These are phyloP conservation scores for Rhinolophus ferrumequinum DNA, from an alignment of 2,113 vertebrate species.

Conservation along the genomic window DNA sequence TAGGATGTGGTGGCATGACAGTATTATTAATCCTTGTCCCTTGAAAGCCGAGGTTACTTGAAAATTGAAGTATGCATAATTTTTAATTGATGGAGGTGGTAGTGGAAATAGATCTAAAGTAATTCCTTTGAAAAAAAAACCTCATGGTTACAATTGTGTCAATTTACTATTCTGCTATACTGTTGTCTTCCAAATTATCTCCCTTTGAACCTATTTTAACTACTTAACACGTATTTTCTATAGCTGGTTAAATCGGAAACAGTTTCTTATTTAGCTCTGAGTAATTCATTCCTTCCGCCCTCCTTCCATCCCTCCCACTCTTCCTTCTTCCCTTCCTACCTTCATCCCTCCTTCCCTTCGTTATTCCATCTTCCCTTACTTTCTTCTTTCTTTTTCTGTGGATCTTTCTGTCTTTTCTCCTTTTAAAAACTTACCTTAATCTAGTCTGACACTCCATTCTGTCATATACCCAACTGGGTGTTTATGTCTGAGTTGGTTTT, in stretches of 20 bases:
- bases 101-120: slow-evolving; percentile 30
- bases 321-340: not conserved
- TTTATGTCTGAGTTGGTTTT: not conserved
- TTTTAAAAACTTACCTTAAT: not conserved
- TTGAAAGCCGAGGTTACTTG: slow-evolving; percentile 16
- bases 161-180: not conserved
- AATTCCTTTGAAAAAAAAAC: slow-evolving; percentile 1
- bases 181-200: not conserved
- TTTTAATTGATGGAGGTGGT: slow-evolving; percentile 46
- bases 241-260: not conserved
- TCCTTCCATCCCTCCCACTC: not conserved
- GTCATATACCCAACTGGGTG: not conserved
- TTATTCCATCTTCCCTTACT: not conserved
- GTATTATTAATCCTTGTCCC: slow-evolving; percentile 36
- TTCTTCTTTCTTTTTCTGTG: not conserved
- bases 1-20: not conserved
- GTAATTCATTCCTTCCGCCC: not conserved
- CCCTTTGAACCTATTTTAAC: not conserved
- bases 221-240: not conserved
- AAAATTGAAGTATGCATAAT: slow-evolving; percentile 41
- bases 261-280: not conserved
- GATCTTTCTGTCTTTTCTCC: not conserved
- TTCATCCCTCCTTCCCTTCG: not conserved
- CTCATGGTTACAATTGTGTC: not conserved
- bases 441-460: not conserved